phyloP scores from a whole-genome alignment of 2,888 invertebrate species.

The Troilus luridus region DNA sequence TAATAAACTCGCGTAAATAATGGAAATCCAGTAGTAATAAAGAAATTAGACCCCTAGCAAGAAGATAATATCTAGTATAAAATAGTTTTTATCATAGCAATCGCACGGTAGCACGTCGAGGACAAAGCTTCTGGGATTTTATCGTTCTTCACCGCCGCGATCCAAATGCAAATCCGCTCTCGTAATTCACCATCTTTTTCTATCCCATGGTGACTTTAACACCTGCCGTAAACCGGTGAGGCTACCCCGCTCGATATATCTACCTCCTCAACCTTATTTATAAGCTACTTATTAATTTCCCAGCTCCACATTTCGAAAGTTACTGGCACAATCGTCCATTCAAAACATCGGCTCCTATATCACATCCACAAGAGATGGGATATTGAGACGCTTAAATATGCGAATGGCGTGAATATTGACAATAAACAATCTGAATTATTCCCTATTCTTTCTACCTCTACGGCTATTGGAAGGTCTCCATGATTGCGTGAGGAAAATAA shows the following conservation, averaged over 20 bases:
- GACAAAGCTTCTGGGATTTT: not conserved
- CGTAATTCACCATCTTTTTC: constrained; percentile 41
- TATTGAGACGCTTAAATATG: not conserved
- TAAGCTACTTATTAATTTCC: not conserved
- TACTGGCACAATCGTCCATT: constrained; percentile 1
- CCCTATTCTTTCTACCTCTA: not conserved
- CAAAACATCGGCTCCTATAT: constrained; percentile 36
- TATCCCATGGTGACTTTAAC: constrained; percentile 39
- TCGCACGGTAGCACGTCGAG: not conserved
- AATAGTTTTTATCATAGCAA: not conserved
- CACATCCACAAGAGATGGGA: not conserved
- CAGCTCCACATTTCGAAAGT: constrained; percentile 1
- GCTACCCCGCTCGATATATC: constrained; percentile 1
- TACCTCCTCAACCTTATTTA: constrained; percentile 31
- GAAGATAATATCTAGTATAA: not conserved
- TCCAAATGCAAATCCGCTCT: constrained; percentile 37
- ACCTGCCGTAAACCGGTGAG: not conserved
- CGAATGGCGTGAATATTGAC: not conserved
- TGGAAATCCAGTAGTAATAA: too few species aligned
- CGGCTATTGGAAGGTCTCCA: not conserved
- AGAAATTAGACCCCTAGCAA: not conserved
- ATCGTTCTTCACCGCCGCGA: constrained; percentile 27
- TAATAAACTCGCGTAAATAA: too few species aligned
- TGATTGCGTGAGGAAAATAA: not conserved
- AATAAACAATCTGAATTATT: constrained; percentile 24